Conservation (phyloP, 2,113 vertebrate genomes). For the Cairina moschata region DNA sequence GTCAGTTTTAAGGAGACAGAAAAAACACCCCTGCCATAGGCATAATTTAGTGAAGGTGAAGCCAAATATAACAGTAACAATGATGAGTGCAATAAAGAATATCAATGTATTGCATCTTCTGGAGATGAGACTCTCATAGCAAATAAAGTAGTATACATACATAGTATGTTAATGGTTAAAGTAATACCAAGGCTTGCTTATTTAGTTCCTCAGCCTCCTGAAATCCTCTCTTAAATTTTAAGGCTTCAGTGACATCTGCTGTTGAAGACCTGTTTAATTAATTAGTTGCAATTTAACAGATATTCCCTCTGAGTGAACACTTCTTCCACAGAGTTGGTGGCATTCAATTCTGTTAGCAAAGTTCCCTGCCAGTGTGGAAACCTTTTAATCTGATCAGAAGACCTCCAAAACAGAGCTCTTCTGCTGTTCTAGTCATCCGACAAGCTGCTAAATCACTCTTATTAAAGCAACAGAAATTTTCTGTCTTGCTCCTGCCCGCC, state of each 20-base stretch:
- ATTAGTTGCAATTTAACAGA: neutral
- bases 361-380: neutral
- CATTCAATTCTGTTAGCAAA: neutral
- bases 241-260: slow-evolving; percentile 54
- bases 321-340: neutral
- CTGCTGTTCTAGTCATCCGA: neutral
- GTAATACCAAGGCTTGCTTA: neutral
- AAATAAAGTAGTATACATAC: neutral
- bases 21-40: neutral
- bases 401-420: neutral
- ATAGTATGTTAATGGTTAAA: neutral
- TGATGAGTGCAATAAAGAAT: neutral
- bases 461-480: neutral
- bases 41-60: neutral
- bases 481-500: neutral
- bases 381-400: neutral
- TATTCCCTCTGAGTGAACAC: neutral
- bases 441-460: neutral
- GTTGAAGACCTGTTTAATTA: slow-evolving; percentile 18
- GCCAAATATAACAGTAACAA: neutral
- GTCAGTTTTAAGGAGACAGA: neutral
- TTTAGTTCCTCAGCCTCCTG: neutral
- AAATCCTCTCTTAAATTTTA: slow-evolving; percentile 8
- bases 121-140: neutral
- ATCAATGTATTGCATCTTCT: neutral